Evolutionary conservation across 2,888 invertebrate species (phyloP).

Genomic region (Blastobasis adustella): DNA sequence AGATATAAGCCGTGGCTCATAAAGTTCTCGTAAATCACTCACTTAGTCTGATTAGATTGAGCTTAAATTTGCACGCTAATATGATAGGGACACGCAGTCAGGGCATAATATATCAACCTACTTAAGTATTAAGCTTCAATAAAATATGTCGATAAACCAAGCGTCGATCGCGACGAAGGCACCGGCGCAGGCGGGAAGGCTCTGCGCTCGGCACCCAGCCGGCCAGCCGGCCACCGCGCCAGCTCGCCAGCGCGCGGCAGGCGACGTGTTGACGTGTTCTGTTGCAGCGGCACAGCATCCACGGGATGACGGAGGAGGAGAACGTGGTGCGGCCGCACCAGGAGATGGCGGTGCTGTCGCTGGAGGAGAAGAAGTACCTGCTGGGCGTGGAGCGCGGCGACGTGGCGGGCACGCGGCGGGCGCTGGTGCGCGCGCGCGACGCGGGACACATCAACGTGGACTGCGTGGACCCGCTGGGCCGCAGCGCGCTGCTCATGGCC

Average conservation of each 20-base stretch:
- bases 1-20: too few species aligned
- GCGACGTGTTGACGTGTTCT: background rate
- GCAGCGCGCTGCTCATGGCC: conserved; percentile 96
- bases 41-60: too few species aligned
- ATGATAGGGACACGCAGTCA: background rate
- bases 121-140: too few species aligned
- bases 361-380: conserved; percentile 95
- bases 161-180: too few species aligned
- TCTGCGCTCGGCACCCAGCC: background rate
- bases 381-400: conserved; percentile 97
- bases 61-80: background rate
- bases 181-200: too few species aligned
- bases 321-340: conserved; percentile 92
- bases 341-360: conserved; percentile 86
- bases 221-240: background rate
- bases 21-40: too few species aligned
- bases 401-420: conserved; percentile 92
- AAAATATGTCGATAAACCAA: too few species aligned
- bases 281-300: conserved; percentile 87
- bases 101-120: background rate
- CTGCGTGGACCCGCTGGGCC: conserved; percentile 96
- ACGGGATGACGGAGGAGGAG: conserved; percentile 94
- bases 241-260: background rate
- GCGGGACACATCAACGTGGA: conserved; percentile 92
- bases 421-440: conserved; percentile 81